Base-by-base conservation (phyloP, 2,113 vertebrate genomes). In the Hippolais icterina region DNA sequence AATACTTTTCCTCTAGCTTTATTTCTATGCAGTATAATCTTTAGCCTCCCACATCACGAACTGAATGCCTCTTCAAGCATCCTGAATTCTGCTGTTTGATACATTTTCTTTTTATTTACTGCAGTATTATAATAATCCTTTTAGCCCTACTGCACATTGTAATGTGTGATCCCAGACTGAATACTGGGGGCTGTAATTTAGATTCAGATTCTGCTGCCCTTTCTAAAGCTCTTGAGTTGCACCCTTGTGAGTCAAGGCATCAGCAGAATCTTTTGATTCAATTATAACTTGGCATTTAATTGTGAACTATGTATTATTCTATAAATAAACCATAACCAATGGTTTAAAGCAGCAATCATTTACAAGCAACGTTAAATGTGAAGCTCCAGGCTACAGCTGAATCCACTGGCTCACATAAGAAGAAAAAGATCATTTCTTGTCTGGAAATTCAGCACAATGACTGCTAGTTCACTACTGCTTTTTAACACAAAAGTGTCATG, bases 201-300 rank as follows among this genome's bases (percentile, higher is more conserved):
- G 42, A 76, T 78, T 90, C 57, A 91, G 89, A 89, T 86, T 96
- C 59, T 91, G 25, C n/a, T 91, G 86, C 72, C 72, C 83, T 90
- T 91, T 91, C 28, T 93, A 85, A 91, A 95, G 84, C 84, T 85
- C 74, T 95, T 88, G 89, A 94, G 63, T 74, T 85, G 57, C 29
- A 87, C 63, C 50, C 84, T 83, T 93, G 63, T 93, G 84, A 91
- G 71, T 64, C 0, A 0, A 94, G 46, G 66, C 65, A 95, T 96
- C 91, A 93, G 89, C 93, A 96, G 81, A 95, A 96, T 94, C 87
- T 78, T 95, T 90, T 96, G 95, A 88, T 96, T 94, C 91, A 96
- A 91, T 96, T 97, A 94, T 49, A 80, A 74, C 66, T 83, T 93
- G 66, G 63, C 70, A 87, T 96, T 96, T 95, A 95, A 84, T 97